Conservation (phyloP, 2,113 vertebrate genomes). For the Cephalopterus ornatus region DNA sequence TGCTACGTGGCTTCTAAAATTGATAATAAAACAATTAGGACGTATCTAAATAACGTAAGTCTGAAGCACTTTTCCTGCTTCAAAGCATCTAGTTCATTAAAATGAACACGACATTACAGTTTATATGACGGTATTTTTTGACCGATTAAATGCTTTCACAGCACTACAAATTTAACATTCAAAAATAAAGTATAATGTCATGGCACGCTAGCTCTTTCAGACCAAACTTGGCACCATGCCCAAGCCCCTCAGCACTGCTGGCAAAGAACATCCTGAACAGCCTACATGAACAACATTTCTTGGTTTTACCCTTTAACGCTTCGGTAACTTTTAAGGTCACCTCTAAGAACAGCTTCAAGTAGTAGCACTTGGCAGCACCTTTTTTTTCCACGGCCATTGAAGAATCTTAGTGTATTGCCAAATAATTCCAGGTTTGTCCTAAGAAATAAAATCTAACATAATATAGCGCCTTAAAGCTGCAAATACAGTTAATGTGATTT, state of each 20-base stretch:
- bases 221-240: not conserved
- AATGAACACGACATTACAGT: not conserved
- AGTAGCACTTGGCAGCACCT: not conserved
- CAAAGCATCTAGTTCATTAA: not conserved
- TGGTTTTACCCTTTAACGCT: not conserved
- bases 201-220: not conserved
- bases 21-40: not conserved
- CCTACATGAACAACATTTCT: not conserved
- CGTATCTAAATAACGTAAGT: rapidly evolving
- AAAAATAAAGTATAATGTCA: not conserved
- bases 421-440: not conserved
- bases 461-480: not conserved
- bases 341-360: not conserved
- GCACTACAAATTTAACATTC: not conserved
- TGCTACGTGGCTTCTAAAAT: not conserved
- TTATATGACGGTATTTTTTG: not conserved
- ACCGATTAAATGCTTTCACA: not conserved
- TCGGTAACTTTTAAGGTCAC: not conserved
- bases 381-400: not conserved
- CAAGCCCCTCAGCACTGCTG: not conserved
- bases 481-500: not conserved
- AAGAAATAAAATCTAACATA: not conserved
- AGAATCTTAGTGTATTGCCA: not conserved
- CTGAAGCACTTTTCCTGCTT: not conserved
- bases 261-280: not conserved